A percentile compares a stretch with the other conserved stretches of the same genome.
phyloP scores from a whole-genome alignment of 2,797 vertebrate species.

The Furcifer pardalis region DNA sequence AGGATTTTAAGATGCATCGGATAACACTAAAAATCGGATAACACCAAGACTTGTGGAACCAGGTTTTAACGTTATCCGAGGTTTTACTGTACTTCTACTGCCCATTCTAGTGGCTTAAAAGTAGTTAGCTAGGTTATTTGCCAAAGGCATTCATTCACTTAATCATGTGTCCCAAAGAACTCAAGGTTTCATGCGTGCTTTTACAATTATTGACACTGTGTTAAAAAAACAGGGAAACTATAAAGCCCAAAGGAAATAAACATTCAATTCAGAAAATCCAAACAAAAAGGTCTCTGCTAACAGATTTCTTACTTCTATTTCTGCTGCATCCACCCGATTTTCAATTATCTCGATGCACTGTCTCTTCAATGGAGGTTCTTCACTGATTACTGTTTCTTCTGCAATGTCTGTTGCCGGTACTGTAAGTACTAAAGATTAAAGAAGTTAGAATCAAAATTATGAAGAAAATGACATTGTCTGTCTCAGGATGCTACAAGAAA shows the following conservation, averaged over 20 bases:
- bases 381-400: conserved; percentile 88
- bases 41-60: no score
- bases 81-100: background rate
- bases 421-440: conserved; percentile 81
- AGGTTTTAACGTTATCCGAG: no score
- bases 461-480: background rate
- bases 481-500: background rate
- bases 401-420: conserved; percentile 89
- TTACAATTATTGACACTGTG: conserved; percentile 59
- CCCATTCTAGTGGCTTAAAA: background rate
- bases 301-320: conserved; percentile 82
- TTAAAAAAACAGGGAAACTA: conserved; percentile 53
- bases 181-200: background rate
- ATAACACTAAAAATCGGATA: no score
- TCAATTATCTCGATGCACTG: conserved; percentile 86
- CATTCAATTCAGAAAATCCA: conserved; percentile 62
- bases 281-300: conserved; percentile 73
- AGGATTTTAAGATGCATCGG: no score
- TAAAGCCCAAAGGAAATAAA: conserved; percentile 41
- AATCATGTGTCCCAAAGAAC: background rate
- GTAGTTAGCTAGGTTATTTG: background rate
- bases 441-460: conserved; percentile 24
- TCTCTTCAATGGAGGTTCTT: conserved; percentile 84
- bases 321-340: conserved; percentile 81
- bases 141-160: background rate